Evolutionary conservation across 2,113 vertebrate genomes (phyloP), one percentile per base, ranked within the genome.

Genomic region (Oreochromis spilurus): DNA sequence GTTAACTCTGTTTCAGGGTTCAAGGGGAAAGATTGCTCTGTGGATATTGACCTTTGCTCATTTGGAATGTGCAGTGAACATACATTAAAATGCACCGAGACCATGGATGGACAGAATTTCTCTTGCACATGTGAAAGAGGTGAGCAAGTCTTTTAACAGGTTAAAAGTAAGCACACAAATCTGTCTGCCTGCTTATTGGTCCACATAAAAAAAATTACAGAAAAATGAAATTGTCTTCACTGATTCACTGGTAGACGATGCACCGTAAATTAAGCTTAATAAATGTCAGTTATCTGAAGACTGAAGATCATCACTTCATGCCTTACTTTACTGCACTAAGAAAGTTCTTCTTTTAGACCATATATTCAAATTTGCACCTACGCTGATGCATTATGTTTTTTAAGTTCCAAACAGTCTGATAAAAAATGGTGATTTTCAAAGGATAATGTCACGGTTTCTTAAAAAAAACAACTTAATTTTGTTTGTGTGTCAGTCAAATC

Each of bases 21-120:
- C 88, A 94, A 93, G 88, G 94, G 91, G 48, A 94, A 91, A 81
- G 92, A 95, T 31, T 95, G 95, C 84, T 95, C 94, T 3, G 82
- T 93, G 84, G 93, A 95, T 53, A 82, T 95, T 80, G 94, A 95
- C 89, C 93, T 95, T 21, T 94, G 95, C 93, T 91, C 91, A 7
- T 92, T 93, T 80, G 93, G 87, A 89, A 79, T 95, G 58, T 96
- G 95, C 87, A 92, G 93, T 57, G 87, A 95, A 78, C 93, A 90
- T 26, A 90, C 95, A 19, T 53, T 95, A 82, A 92, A 92, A 81
- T 95, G 94, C 77, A 72, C 60, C 1, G 94, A 95, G 85, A 92
- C 90, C 54, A 82, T 84, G 70, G 90, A 89, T 90, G 94, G 95
- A 53, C 93, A 94, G 52, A 94, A 93, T 83, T 93, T 96, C 21